Percentiles rank a stretch among this genome's conserved stretches.
phyloP scores from a whole-genome alignment of 2,888 invertebrate genomes.

The Sylvicola fuscatus region DNA sequence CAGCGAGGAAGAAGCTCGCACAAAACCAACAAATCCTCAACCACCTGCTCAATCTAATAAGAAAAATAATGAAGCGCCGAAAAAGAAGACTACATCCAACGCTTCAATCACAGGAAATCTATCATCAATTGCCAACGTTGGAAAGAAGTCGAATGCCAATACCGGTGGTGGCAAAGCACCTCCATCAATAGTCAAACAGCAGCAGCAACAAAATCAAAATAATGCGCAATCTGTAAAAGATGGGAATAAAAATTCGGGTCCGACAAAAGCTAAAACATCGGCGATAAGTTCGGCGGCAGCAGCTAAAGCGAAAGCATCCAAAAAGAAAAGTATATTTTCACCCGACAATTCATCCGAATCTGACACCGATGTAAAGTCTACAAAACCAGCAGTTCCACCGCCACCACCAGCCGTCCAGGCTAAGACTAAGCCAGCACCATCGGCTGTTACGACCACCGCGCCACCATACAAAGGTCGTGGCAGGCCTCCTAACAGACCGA shows the following conservation, averaged over 20 bases:
- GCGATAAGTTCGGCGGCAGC: conserved; percentile 9
- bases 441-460: too few relatives aligned
- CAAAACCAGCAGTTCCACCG: conserved; percentile 5
- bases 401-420: conserved; percentile 3
- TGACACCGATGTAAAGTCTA: conserved; percentile 18
- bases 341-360: conserved; percentile 58
- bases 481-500: too few relatives aligned
- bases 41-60: conserved; percentile 12
- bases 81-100: conserved; percentile 2
- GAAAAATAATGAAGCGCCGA: conserved; percentile 14
- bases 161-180: conserved; percentile 26
- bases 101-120: conserved; percentile 22
- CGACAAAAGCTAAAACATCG: conserved; percentile 15
- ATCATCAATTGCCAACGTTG: conserved; percentile 11
- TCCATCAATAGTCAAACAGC: conserved; percentile 13
- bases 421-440: conserved; percentile 20
- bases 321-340: conserved; percentile 64
- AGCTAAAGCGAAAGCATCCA: conserved; percentile 13
- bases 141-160: conserved; percentile 7
- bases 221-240: background rate
- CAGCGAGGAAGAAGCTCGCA: conserved; percentile 35
- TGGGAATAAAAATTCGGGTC: background rate
- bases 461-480: too few relatives aligned
- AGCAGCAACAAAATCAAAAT: conserved; percentile 6
- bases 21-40: conserved; percentile 15